Evolutionary conservation across 2,797 vertebrate genomes (phyloP), one percentile per base, ranked within the genome.

Genomic region (Coendou prehensilis): DNA sequence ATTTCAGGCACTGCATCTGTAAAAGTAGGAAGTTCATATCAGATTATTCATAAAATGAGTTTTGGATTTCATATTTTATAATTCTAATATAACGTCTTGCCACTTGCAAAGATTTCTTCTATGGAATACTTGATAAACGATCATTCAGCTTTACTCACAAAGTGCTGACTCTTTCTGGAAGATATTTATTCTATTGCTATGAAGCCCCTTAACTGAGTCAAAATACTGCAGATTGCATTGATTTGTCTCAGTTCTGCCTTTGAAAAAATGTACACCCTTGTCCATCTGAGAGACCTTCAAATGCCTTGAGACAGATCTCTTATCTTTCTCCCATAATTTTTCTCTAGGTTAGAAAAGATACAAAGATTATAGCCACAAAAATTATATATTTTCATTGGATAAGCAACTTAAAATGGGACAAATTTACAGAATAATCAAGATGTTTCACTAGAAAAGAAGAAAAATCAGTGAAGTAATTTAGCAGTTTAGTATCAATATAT

Each of bases 381-480:
- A 92, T 28, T 87, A 79, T 75, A 22, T 2, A 64, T 33, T 95
- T 97, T 86, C 84, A 87, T 57, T 85, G 15, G 5, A 75, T 84
- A 92, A 81, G 33, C 50, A 64, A 80, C 52, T 80, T 87, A 78
- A 86, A 90, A 69, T 91, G 6, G 47, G 91, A 89, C 10, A 87
- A 84, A 10, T 64, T 96, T 80, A 71, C 37, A 76, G 54, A 87
- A 95, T 96, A 56, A 93, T 33, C 80, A 92, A 95, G 1, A 71
- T 61, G 76, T 80, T 82, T 91, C 63, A 87, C 61, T 52, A 89
- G 67, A 84, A 92, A 93, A 82, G 45, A 94, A 81, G 37, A 76
- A 96, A 95, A 94, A 52, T 84, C n/a, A 78, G 75, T 47, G 41
- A 93, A 95, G 64, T 33, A 89, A 87, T 81, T 67, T 95, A 78